Base-by-base conservation (phyloP, 2,888 invertebrate species). In the Melinaea menophilus region DNA sequence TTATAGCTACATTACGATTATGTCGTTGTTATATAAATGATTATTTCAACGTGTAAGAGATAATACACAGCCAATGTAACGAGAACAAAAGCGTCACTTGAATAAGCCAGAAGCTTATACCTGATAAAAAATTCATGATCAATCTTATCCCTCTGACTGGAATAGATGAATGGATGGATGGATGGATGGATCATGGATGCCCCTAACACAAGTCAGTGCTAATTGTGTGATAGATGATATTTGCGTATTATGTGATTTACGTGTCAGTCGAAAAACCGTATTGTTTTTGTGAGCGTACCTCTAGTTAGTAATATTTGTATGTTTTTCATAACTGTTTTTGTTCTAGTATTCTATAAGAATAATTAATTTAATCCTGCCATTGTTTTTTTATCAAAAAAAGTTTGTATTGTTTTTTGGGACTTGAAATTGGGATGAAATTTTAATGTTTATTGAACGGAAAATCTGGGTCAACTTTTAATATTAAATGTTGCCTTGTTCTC, bases 381-480 rank as follows among this genome's bases (percentile, higher is more conserved):
- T 41, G 41, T 41, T 41, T 41, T 41, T 7, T 41, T 41, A 41
- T 1, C 9, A 5, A 5, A 41, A 41, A 41, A 41, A 9, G 9
- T 41, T 41, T 9, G 2, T 9, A 9, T 9, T 54, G 47, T 56
- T 57, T 48, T 56, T 62, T 59, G 57, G 58, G 45, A 57, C 58
- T 66, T 56, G 63, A 68, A 64, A 68, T 66, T 64, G 59, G 68
- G 65, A 57, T 64, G 66, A 59, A 55, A 72, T 71, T 72, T 68
- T 74, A 68, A 75, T 78, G 77, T 79, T 79, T 79, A 79, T 75
- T 69, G 71, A 72, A 71, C 63, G 70, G 66, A 67, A 70, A 71
- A 75, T 77, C 72, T 77, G 73, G 79, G 77, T 79, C 77, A 74
- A 74, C 73, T 75, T 78, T 75, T 72, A 74, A 74, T 74, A 73